Conservation (phyloP, 2,113 vertebrate genomes). For the Archilochus colubris region DNA sequence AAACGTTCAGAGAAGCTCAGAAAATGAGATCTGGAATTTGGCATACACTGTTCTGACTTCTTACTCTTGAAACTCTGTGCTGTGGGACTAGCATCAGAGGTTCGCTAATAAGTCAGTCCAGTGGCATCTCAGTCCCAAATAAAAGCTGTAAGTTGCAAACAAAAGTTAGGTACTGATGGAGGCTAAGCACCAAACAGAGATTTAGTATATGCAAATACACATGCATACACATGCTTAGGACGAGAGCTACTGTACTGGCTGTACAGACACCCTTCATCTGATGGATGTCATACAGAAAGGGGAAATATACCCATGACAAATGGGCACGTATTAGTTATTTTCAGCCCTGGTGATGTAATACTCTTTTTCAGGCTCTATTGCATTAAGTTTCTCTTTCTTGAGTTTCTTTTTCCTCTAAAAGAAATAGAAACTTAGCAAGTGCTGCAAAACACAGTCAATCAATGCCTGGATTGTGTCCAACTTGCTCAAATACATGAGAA, state of each 20-base stretch:
- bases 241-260: not conserved
- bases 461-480: conserved; percentile 31
- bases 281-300: not conserved
- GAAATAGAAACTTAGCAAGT: conserved; percentile 68
- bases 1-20: not conserved
- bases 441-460: conserved; percentile 13
- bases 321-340: conserved; percentile 20
- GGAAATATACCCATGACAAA: not conserved
- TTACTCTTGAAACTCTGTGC: not conserved
- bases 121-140: not conserved
- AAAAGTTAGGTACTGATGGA: not conserved
- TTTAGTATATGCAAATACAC: not conserved
- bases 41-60: not conserved
- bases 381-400: conserved; percentile 64
- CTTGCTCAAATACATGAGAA: conserved; percentile 22
- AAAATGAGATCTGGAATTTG: not conserved
- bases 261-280: not conserved
- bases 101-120: not conserved
- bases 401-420: conserved; percentile 59
- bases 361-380: not conserved
- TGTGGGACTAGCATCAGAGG: not conserved
- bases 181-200: not conserved
- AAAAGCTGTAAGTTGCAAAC: not conserved
- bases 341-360: not conserved
- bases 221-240: not conserved